Evolutionary conservation across 2,797 vertebrate genomes (phyloP).

Genomic region (Holocentrus rufus): DNA sequence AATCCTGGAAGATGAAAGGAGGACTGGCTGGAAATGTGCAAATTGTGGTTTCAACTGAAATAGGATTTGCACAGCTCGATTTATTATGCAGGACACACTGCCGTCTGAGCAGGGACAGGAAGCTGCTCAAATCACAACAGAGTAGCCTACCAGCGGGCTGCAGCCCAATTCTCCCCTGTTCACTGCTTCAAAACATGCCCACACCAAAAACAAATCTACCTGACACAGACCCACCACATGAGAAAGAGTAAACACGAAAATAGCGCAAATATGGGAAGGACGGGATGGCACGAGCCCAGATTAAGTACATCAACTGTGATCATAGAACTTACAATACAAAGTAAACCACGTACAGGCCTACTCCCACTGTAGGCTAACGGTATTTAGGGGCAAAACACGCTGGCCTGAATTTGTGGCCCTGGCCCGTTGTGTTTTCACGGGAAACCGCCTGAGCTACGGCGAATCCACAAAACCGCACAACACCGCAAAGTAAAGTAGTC

Average conservation of each 20-base stretch:
- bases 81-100: conserved; percentile 24
- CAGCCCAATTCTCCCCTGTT: not conserved
- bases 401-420: not conserved
- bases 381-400: conserved; percentile 8
- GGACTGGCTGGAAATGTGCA: not conserved
- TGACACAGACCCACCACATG: not conserved
- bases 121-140: conserved; percentile 50
- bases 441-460: not conserved
- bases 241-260: not conserved
- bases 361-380: conserved; percentile 28
- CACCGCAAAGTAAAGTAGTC: not conserved
- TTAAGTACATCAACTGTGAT: not conserved
- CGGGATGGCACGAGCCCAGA: not conserved
- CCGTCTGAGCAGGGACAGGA: conserved; percentile 38
- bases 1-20: not conserved
- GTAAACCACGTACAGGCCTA: conserved; percentile 46
- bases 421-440: conserved; percentile 1
- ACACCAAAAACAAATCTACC: not conserved
- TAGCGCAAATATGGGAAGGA: not conserved
- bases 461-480: not conserved
- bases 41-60: not conserved
- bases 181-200: conserved; percentile 39
- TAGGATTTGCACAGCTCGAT: not conserved
- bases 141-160: not conserved
- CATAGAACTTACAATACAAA: not conserved